phyloP scores from a whole-genome alignment of 1,140 invertebrate genomes.

The Nephotettix cincticeps region DNA sequence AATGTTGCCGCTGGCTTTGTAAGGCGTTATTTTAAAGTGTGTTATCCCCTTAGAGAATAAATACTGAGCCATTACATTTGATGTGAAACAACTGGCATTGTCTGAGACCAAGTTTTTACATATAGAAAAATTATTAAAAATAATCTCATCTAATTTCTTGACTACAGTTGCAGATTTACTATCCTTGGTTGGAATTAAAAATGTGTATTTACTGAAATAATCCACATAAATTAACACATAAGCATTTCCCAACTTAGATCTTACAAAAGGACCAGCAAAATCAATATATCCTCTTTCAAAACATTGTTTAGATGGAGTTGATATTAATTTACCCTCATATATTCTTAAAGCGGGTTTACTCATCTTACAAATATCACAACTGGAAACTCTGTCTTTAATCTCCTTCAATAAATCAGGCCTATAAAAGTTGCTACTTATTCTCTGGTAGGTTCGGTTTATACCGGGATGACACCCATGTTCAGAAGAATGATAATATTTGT shows the following conservation, averaged over 20 bases:
- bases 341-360: not conserved
- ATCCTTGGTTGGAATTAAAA: not conserved
- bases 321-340: not conserved
- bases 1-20: conserved; percentile 1
- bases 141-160: not conserved
- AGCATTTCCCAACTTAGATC: not conserved
- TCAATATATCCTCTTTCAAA: not conserved
- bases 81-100: not conserved
- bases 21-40: not conserved
- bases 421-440: not conserved
- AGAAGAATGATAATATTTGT: not conserved
- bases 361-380: not conserved
- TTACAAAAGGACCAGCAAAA: not conserved
- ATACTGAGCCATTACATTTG: not conserved
- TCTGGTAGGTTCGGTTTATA: not conserved
- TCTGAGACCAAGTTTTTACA: not conserved
- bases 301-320: not conserved
- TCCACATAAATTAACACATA: conserved; percentile 5
- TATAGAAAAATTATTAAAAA: not conserved
- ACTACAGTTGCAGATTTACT: not conserved
- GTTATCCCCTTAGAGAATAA: not conserved
- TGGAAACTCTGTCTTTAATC: not conserved
- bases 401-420: not conserved
- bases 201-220: conserved; percentile 7
- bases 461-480: not conserved